Evolutionary conservation across 2,797 vertebrate genomes (phyloP).

Genomic region (Myiothlypis coronata): DNA sequence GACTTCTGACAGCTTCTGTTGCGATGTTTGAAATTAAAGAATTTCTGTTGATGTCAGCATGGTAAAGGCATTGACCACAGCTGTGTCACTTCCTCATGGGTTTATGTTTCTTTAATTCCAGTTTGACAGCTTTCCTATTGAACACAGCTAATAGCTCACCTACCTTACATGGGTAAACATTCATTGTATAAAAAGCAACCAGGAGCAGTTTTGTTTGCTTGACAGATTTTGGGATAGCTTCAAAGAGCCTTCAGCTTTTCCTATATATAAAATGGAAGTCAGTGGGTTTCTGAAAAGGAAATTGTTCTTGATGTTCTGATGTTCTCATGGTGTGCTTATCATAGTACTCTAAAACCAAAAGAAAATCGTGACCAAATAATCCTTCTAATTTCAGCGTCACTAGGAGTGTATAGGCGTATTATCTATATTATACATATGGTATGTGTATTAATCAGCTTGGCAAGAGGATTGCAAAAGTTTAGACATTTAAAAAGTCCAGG

Average conservation of each 20-base stretch:
- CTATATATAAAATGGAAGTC: fast-evolving
- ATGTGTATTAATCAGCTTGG: fast-evolving
- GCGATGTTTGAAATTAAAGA: fast-evolving
- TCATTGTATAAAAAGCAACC: not conserved
- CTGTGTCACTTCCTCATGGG: not conserved
- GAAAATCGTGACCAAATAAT: not conserved
- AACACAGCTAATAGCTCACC: not conserved
- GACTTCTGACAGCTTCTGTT: not conserved
- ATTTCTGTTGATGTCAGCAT: not conserved
- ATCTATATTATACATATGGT: not conserved
- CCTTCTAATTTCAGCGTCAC: fast-evolving
- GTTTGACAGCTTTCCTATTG: not conserved
- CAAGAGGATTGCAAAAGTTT: not conserved
- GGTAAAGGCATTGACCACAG: not conserved
- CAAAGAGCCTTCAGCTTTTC: not conserved
- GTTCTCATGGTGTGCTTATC: not conserved
- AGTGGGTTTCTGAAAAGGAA: not conserved
- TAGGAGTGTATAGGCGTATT: no score
- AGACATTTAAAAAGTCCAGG: not conserved
- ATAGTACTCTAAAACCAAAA: not conserved
- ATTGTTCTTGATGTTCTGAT: not conserved
- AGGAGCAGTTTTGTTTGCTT: not conserved
- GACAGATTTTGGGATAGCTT: not conserved
- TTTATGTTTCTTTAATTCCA: not conserved
- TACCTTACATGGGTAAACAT: not conserved